These are phyloP conservation scores for Phyllotreta cruciferae DNA, from an alignment of 2,888 invertebrate genomes.

Conservation along the genomic window DNA sequence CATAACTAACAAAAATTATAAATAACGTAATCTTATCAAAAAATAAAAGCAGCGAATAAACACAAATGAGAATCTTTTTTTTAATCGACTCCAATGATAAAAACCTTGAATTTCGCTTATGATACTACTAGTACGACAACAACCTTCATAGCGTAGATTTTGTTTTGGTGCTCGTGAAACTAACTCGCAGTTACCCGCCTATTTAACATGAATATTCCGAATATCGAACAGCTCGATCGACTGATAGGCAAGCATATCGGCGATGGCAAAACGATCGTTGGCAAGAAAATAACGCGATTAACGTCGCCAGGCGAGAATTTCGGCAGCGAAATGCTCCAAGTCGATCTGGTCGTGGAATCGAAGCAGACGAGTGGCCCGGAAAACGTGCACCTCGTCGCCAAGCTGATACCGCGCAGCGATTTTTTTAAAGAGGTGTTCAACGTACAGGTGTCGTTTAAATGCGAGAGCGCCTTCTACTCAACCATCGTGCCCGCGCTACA, in stretches of 20 bases:
- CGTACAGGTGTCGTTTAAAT: slow-evolving; percentile 61
- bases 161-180: no score
- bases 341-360: slow-evolving; percentile 39
- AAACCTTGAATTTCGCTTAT: no score
- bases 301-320: slow-evolving; percentile 67
- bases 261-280: slow-evolving; percentile 24
- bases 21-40: no score
- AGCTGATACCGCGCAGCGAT: slow-evolving; percentile 64
- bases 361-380: slow-evolving; percentile 16
- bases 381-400: slow-evolving; percentile 62
- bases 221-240: slow-evolving; percentile 29
- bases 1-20: no score
- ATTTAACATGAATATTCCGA: slow-evolving; percentile 24
- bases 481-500: slow-evolving; percentile 59
- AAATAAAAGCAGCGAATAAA: no score
- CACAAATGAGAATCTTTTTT: no score
- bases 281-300: slow-evolving; percentile 50
- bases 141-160: no score
- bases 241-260: slow-evolving; percentile 21
- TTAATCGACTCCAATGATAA: no score
- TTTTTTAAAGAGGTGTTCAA: slow-evolving; percentile 62
- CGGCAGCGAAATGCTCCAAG: slow-evolving; percentile 63
- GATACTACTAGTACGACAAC: no score
- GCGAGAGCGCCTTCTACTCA: slow-evolving; percentile 63
- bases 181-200: no score